Base-by-base conservation (phyloP, 2,113 vertebrate species). In the Oophaga pumilio region DNA sequence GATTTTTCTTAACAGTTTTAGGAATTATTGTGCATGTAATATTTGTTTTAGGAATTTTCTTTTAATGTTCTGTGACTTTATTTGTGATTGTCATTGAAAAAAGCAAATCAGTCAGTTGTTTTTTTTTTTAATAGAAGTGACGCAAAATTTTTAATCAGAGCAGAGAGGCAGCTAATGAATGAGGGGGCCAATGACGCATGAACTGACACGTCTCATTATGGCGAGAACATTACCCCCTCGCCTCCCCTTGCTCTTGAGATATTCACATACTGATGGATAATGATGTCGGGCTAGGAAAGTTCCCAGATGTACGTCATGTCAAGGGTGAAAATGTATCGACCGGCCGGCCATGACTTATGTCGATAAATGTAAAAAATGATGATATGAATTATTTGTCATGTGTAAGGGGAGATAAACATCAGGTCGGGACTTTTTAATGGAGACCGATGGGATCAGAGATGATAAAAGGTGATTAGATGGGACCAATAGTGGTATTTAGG, bases 141-240 rank as follows among this genome's bases (percentile, higher is more conserved):
- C 81, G 81, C n/a, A 20, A 26, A 50, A 28, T 33, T 73, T 50
- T 66, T 88, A 88, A 88, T 88, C 49, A 62, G 69, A 83, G n/a
- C 86, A 43, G 80, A 76, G 69, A 52, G 87, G 56, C 24, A 64
- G 28, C 71, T 88, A 88, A 88, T 88, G 80, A 88, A 88, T 26
- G 26, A 57, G 69, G 28, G 57, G 57, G 15, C 17, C 57, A 83
- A n/a, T 88, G 87, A 88, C 87, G 87, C 87, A 88, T 53, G 80
- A 33, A 49, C 56, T 88, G 87, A 88, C 87, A 88, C 87, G 76
- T 88, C 80, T 71, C 49, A 68, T 83, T 88, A 84, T 49, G 12
- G 17, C 26, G n/a, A 14, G 57, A 74, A 53, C 66, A 56, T 68
- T 24, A 20, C 13, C 56, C n/a, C 49, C 73, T 60, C 77, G 18